A percentile compares a stretch with the other conserved stretches of the same genome.
These are phyloP conservation scores for Hucho hucho DNA, from an alignment of 2,113 vertebrate genomes.

Conservation along the genomic window DNA sequence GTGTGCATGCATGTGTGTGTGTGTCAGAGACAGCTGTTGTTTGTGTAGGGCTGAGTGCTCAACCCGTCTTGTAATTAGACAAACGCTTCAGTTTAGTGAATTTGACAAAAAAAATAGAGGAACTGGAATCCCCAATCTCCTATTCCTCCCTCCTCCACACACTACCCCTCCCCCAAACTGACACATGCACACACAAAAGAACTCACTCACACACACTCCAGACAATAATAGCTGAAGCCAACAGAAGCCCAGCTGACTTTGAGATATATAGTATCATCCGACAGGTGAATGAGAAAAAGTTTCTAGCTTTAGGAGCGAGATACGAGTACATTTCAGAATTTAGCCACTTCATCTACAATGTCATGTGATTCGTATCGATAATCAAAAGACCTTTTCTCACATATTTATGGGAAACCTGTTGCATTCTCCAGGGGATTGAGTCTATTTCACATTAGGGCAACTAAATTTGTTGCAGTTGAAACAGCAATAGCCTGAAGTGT, in stretches of 20 bases:
- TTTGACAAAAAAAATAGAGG: constrained; percentile 11
- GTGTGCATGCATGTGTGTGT: neutral
- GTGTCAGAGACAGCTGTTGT: constrained; percentile 69
- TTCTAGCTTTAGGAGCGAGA: neutral
- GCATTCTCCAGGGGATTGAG: constrained; percentile 18
- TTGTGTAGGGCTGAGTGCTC: constrained; percentile 56
- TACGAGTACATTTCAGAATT: neutral
- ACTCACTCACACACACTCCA: constrained; percentile 24
- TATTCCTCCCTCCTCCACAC: neutral
- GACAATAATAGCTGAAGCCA: constrained; percentile 45
- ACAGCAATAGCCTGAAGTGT: neutral
- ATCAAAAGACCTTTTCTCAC: no score
- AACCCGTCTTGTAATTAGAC: constrained; percentile 62
- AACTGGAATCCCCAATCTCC: constrained; percentile 19
- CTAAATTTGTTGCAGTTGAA: neutral
- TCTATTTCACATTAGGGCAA: constrained; percentile 2
- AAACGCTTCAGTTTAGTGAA: constrained; percentile 50
- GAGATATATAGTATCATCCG: constrained; percentile 37
- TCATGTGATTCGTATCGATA: neutral
- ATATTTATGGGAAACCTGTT: constrained; percentile 48
- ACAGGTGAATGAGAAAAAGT: constrained; percentile 5
- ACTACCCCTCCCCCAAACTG: constrained; percentile 38
- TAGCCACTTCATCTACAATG: neutral
- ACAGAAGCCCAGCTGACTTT: constrained; percentile 58
- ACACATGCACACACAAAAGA: constrained; percentile 15